Base-by-base conservation (phyloP, 2,797 vertebrate species). In the Huso huso region DNA sequence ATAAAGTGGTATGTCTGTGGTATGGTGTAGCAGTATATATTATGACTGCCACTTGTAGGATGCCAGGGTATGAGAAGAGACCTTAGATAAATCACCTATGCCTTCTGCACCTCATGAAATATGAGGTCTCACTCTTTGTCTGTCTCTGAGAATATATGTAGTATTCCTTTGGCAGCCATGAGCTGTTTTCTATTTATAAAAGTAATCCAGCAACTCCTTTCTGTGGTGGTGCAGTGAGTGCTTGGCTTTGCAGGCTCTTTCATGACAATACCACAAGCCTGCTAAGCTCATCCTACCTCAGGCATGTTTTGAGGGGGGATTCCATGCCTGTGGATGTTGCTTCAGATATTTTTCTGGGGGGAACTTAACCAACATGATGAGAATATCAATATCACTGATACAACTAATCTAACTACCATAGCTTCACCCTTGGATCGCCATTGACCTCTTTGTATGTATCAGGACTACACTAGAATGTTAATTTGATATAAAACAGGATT, bases 21-120 rank as follows among this genome's bases (percentile, higher is more conserved):
- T n/a, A n/a, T n/a, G 78, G 74, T 64, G 68, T 68, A 65, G 11
- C 63, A 69, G 71, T 76, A 78, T 75, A 74, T 70, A 75, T 68
- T 66, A 73, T 71, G 66, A 69, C 72, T 66, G 68, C 72, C 65
- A 72, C 70, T 72, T 69, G 66, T 71, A 69, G 75, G 71, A 60
- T 71, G 53, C 37, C 37, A 37, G 3, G 37, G 37, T 37, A 37
- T 63, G 64, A 70, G 65, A 76, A 64, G 52, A 70, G 74, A 71
- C 67, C 64, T 52, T 62, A 62, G 60, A 55, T 68, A 71, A 71
- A 71, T 71, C 66, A 68, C 37, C 13, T 62, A 11, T 49, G 66
- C 60, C 55, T 65, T 58, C 55, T 18, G 61, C 59, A 49, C 57
- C 63, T 65, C 68, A 66, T 65, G 60, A 71, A 68, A 61, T 58